Evolutionary conservation across 2,888 invertebrate genomes (phyloP), one percentile per base, ranked within the genome.

Genomic region (Camptogramma bilineatum): DNA sequence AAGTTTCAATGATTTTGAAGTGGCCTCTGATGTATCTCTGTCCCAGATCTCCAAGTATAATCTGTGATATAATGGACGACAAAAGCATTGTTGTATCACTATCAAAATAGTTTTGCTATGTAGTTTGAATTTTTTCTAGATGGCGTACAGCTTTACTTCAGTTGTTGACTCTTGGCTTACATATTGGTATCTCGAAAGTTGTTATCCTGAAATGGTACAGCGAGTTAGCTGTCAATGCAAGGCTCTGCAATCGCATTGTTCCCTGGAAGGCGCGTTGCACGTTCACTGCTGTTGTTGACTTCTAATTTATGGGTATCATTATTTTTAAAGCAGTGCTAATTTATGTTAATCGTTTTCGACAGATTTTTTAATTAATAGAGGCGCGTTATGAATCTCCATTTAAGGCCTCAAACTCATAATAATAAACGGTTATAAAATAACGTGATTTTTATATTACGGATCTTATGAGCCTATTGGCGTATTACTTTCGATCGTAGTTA

Each of bases 1-100:
- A 34, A 50, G 48, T 50, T 54, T 68, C 68, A 68, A 70, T 68
- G 60, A 58, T 46, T 58, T 47, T 59, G 52, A 46, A 62, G 52
- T 52, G 60, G 52, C 54, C 55, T 62, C 55, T 34, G 21, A 48
- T 54, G 44, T 67, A 67, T 69, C 66, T 50, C 52, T 60, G 71
- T 62, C 67, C 69, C 53, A 69, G 60, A 69, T 71, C 71, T 69
- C 24, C 51, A 57, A 39, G 62, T 34, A 24, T 66, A 64, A 67
- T 67, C 57, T 21, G 10, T 63, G 64, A 69, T 66, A 66, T 62
- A 64, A 65, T 52, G 42, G 10, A 28, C 48, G 24, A 28, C 48
- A 19, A 24, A 50, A 16, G 48, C 19, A 16, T 19, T 18, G 10
- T 28, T 24, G 13, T 47, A 21, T 21, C 21, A 13, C 34, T 21